These are phyloP conservation scores for Pachydiplax longipennis DNA, from an alignment of 2,888 invertebrate genomes.

Conservation along the genomic window DNA sequence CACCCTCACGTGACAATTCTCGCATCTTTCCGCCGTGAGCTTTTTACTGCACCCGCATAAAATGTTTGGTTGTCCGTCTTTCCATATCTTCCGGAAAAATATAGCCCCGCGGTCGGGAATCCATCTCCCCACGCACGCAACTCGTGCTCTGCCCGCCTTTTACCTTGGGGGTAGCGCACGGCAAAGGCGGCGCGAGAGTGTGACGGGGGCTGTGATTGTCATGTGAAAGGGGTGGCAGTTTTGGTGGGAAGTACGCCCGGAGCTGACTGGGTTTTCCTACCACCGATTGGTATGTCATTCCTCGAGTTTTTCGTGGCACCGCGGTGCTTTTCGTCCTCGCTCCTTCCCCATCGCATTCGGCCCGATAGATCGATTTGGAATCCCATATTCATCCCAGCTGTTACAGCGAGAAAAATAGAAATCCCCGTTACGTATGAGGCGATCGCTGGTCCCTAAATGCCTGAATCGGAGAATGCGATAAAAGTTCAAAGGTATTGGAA, in stretches of 20 bases:
- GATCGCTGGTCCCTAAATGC: too few relatives aligned
- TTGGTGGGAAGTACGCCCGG: slow-evolving; percentile 4
- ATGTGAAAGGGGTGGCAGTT: background rate
- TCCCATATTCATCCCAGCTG: too few relatives aligned
- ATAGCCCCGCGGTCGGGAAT: background rate
- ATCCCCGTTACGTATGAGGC: too few relatives aligned
- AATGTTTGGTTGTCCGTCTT: too few relatives aligned
- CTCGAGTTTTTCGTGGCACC: background rate
- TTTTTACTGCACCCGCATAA: background rate
- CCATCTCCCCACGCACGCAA: background rate
- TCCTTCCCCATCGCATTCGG: background rate
- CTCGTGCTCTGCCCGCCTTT: background rate
- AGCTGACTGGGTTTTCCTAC: slow-evolving; percentile 26
- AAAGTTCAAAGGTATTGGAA: too few relatives aligned
- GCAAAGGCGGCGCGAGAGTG: background rate
- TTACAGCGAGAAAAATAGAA: too few relatives aligned
- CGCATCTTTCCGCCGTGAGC: background rate
- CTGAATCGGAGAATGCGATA: too few relatives aligned
- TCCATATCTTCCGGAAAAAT: background rate
- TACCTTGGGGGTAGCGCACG: slow-evolving; percentile 14
- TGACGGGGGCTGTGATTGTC: slow-evolving; percentile 25
- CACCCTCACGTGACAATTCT: background rate
- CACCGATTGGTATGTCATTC: slow-evolving; percentile 10
- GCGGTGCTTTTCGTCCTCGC: background rate
- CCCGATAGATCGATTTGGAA: too few relatives aligned